Evolutionary conservation across 2,888 invertebrate genomes (phyloP).

Genomic region (Pasiphila rectangulata): DNA sequence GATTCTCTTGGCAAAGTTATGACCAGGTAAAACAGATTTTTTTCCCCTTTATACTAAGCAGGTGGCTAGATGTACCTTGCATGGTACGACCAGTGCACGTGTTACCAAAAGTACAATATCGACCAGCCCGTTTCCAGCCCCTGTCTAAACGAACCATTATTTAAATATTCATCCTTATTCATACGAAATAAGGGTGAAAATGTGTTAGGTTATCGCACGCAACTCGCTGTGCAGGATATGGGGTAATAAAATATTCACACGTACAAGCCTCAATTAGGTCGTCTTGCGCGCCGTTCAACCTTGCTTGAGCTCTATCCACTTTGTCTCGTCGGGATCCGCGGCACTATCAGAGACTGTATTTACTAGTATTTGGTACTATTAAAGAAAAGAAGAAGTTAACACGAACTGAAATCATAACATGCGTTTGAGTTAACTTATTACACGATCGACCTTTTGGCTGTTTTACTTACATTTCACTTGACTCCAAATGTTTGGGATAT

Average conservation of each 20-base stretch:
- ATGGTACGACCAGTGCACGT: slow-evolving; percentile 40
- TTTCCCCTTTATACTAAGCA: slow-evolving; percentile 2
- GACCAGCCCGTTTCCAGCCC: slow-evolving; percentile 20
- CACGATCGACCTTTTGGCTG: too few relatives aligned
- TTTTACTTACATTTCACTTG: too few relatives aligned
- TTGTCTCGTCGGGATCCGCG: too few relatives aligned
- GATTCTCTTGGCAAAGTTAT: too few relatives aligned
- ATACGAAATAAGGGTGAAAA: slow-evolving; percentile 20
- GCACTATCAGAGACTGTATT: too few relatives aligned
- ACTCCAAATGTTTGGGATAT: too few relatives aligned
- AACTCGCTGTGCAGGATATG: slow-evolving; percentile 30
- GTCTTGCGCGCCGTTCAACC: slow-evolving; percentile 35
- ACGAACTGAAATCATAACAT: too few relatives aligned
- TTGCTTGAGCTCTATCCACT: slow-evolving; percentile 19
- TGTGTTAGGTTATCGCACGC: slow-evolving; percentile 12
- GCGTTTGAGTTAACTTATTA: too few relatives aligned
- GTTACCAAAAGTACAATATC: slow-evolving; percentile 29
- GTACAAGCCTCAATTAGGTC: slow-evolving; percentile 51
- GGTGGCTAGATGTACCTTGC: slow-evolving; percentile 37
- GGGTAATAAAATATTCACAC: slow-evolving; percentile 53
- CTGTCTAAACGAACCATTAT: slow-evolving; percentile 14
- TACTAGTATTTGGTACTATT: too few relatives aligned
- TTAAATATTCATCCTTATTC: slow-evolving; percentile 12
- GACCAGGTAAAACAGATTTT: too few relatives aligned
- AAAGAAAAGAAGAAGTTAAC: too few relatives aligned